These are phyloP conservation scores for Taphrorychus bicolor DNA, from an alignment of 2,888 invertebrate genomes.

Conservation along the genomic window DNA sequence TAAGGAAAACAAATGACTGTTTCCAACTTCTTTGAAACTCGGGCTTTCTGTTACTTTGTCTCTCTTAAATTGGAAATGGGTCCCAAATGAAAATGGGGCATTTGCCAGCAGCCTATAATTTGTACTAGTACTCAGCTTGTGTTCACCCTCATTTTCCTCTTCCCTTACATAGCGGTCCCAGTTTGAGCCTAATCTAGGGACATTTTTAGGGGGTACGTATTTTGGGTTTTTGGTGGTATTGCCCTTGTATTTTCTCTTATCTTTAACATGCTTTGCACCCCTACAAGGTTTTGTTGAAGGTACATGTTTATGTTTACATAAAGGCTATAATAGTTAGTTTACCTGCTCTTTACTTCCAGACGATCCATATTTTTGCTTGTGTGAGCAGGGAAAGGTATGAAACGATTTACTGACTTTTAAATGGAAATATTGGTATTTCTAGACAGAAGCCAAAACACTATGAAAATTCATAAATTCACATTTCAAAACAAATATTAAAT, in stretches of 20 bases:
- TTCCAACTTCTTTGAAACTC: slow-evolving; percentile 18
- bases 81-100: slow-evolving; percentile 34
- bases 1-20: slow-evolving; percentile 37
- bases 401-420: no score
- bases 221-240: slow-evolving; percentile 42
- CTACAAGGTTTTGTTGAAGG: no score
- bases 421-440: no score
- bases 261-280: slow-evolving; percentile 42
- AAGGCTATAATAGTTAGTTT: no score
- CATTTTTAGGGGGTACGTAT: slow-evolving; percentile 37
- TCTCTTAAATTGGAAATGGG: slow-evolving; percentile 40
- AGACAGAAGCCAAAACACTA: no score
- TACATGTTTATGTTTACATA: no score
- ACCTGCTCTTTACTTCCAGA: no score
- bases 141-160: slow-evolving; percentile 19
- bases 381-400: no score
- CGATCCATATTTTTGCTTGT: no score
- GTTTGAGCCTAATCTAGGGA: slow-evolving; percentile 39
- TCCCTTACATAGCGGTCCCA: slow-evolving; percentile 43
- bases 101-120: slow-evolving; percentile 31
- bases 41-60: slow-evolving; percentile 36
- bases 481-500: no score
- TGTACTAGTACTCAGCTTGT: slow-evolving; percentile 20
- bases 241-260: slow-evolving; percentile 44
- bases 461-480: no score